Evolutionary conservation across 2,113 vertebrate species (phyloP).

Genomic region (Mohoua ochrocephala): DNA sequence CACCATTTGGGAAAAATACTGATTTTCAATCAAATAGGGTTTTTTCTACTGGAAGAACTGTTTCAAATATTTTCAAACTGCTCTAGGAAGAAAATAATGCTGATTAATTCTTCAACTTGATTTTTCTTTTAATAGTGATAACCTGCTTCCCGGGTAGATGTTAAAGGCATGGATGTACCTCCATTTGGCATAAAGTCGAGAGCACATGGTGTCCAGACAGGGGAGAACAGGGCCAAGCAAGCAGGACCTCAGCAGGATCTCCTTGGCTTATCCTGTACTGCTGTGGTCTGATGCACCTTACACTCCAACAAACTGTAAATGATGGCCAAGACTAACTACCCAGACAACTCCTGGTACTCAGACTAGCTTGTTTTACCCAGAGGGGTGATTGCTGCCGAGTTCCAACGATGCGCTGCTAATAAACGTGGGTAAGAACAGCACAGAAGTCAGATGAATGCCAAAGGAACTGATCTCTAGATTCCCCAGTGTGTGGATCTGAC

Average conservation of each 20-base stretch:
- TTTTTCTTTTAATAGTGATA: background rate
- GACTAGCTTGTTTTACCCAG: background rate
- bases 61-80: background rate
- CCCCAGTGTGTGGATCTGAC: slow-evolving; percentile 23
- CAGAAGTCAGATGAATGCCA: background rate
- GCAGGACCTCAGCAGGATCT: background rate
- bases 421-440: slow-evolving; percentile 19
- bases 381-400: background rate
- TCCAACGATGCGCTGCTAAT: slow-evolving; percentile 35
- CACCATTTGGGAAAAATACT: background rate
- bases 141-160: background rate
- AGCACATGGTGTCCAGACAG: background rate
- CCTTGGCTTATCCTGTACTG: background rate
- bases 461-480: slow-evolving; percentile 27
- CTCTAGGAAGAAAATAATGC: background rate
- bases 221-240: background rate
- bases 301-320: background rate
- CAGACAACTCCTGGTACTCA: background rate
- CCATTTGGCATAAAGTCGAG: background rate
- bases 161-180: background rate
- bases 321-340: background rate
- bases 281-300: background rate
- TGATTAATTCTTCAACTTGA: background rate
- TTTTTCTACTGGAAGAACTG: background rate
- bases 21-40: background rate